Base-by-base conservation (phyloP, 2,888 invertebrate species). In the Eudemis profundana region DNA sequence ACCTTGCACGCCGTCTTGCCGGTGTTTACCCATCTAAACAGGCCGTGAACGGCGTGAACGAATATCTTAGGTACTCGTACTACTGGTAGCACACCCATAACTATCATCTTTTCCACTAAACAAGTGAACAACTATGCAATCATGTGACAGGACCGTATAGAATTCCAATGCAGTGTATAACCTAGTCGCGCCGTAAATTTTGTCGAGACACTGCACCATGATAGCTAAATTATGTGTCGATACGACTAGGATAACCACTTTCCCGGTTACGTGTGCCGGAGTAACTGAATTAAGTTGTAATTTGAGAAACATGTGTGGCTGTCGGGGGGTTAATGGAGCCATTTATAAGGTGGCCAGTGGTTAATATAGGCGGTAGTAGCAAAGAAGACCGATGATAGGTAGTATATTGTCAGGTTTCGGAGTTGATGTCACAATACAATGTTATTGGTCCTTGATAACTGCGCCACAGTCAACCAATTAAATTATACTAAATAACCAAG, bases 211-310 rank as follows among this genome's bases (percentile, higher is more conserved):
- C 61, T 73, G 72, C 74, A 75, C 74, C 71, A 70, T 73, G 72
- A 72, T 76, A 74, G 74, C 66, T 80, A 76, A 77, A 79, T 76
- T 75, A 77, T 74, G 70, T 72, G 19, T 42, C 50, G 42, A 51
- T 61, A 51, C 17, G 71, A 61, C 67, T 64, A 70, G 75, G 77
- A 75, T 61, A 66, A 73, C 76, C 77, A 74, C 82, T 79, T 79
- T 79, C 75, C 53, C 73, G 46, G 53, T 66, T 47, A 69, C 49
- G 33, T 40, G 27, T 51, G 29, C 44, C 17, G 56, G n/a, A 29
- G 44, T 44, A 44, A 44, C 56, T 29, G 56, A 56, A 56, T 56
- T 56, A 56, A 44, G 19, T 56, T 29, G 56, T 56, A 56, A 56
- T 56, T 44, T 27, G 42, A 29, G 44, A 44, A 56, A 56, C 42